A percentile compares a stretch with the other conserved stretches of the same genome.
Conservation (phyloP, 2,113 vertebrate genomes). For the Chelonoidis abingdonii region DNA sequence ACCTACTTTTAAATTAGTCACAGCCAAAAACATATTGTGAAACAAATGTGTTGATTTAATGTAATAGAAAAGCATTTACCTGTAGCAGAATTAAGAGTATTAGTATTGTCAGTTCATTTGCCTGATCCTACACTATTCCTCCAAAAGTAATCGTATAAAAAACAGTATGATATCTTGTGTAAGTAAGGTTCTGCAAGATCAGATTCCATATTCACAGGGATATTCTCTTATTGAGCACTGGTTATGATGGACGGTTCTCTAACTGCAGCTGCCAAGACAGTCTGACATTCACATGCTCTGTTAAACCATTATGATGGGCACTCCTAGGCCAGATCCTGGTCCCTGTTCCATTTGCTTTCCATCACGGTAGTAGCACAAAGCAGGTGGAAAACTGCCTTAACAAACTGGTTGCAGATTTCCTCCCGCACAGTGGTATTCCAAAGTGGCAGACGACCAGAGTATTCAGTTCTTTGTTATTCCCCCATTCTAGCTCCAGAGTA, state of each 20-base stretch:
- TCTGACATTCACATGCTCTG: not conserved
- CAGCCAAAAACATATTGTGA: conserved; percentile 60
- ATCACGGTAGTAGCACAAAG: not conserved
- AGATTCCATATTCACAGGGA: not conserved
- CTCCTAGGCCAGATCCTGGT: not conserved
- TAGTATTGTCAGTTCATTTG: conserved; percentile 27
- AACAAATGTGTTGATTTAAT: conserved; percentile 62
- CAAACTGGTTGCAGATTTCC: not conserved
- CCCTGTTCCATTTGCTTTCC: not conserved
- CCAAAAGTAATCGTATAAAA: not conserved
- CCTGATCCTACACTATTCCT: not conserved
- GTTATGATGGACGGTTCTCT: not conserved
- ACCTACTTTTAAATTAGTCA: conserved; percentile 47
- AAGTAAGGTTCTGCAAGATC: not conserved
- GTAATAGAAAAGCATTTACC: conserved; percentile 41
- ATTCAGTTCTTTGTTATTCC: not conserved
- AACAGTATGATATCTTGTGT: not conserved
- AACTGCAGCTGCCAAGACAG: not conserved
- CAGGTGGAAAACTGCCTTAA: not conserved
- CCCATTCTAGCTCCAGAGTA: not conserved
- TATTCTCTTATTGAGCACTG: not conserved
- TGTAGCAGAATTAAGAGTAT: conserved; percentile 24
- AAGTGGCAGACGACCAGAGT: not conserved
- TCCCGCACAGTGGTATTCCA: not conserved
- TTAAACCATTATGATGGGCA: not conserved